Evolutionary conservation across 2,797 vertebrate genomes (phyloP).

Genomic region (Distichodus sexfasciatus): DNA sequence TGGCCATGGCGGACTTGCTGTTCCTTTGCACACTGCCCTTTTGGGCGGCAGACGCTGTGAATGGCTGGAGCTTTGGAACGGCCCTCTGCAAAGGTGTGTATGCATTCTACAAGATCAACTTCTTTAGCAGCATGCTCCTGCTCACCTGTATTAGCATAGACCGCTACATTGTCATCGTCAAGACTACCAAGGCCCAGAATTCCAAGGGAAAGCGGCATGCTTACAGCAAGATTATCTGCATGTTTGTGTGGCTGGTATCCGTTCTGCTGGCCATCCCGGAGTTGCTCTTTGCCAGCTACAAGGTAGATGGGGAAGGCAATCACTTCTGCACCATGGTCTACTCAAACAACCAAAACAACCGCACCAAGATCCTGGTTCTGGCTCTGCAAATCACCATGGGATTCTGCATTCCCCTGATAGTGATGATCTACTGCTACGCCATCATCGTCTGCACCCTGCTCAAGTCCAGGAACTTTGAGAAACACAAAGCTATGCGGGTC

Average conservation of each 20-base stretch:
- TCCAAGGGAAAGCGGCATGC: slow-evolving; percentile 66
- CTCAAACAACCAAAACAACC: slow-evolving; percentile 48
- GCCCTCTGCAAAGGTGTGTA: slow-evolving; percentile 77
- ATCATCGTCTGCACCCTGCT: slow-evolving; percentile 78
- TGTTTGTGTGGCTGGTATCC: slow-evolving; percentile 74
- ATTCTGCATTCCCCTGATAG: slow-evolving; percentile 80
- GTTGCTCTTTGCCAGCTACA: slow-evolving; percentile 64
- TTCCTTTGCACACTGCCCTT: slow-evolving; percentile 85
- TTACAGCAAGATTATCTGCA: slow-evolving; percentile 72
- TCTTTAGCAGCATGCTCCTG: slow-evolving; percentile 83
- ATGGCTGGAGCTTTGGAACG: slow-evolving; percentile 76
- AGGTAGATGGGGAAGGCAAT: slow-evolving; percentile 31
- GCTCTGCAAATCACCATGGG: slow-evolving; percentile 79
- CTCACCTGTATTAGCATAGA: slow-evolving; percentile 87
- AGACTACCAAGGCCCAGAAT: slow-evolving; percentile 69
- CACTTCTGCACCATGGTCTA: slow-evolving; percentile 73
- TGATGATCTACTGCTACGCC: slow-evolving; percentile 84
- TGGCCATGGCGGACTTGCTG: slow-evolving; percentile 83
- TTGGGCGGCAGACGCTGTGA: slow-evolving; percentile 76
- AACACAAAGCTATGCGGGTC: slow-evolving; percentile 83
- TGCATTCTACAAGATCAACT: slow-evolving; percentile 84
- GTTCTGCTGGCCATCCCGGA: slow-evolving; percentile 77
- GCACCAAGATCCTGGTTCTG: slow-evolving; percentile 69
- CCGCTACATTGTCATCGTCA: slow-evolving; percentile 81
- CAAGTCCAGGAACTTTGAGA: slow-evolving; percentile 79